Percentiles rank a stretch among this genome's conserved stretches.
phyloP scores from a whole-genome alignment of 2,797 vertebrate species.

The Phrynocephalus guinanensis region DNA sequence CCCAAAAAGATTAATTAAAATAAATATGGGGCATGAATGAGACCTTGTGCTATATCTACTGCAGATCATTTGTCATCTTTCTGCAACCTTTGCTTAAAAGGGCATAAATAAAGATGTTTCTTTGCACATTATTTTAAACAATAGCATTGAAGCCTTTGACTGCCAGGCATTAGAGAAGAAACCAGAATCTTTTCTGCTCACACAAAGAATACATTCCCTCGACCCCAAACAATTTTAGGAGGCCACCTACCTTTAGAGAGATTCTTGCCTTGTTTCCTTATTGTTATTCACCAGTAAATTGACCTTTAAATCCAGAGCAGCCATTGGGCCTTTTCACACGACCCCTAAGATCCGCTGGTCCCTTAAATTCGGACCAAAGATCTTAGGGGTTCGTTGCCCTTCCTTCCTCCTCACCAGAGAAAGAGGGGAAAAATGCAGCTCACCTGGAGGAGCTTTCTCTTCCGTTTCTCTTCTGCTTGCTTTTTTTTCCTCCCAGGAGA shows the following conservation, averaged over 20 bases:
- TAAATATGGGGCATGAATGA: not conserved
- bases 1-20: not conserved
- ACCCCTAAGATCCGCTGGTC: too few relatives aligned
- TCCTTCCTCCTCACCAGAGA: too few relatives aligned
- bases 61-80: conserved; percentile 2
- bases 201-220: not conserved
- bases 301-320: conserved; percentile 37
- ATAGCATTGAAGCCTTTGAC: conserved; percentile 25
- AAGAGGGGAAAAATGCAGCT: too few relatives aligned
- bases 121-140: not conserved
- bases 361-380: too few relatives aligned
- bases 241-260: not conserved
- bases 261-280: conserved; percentile 38
- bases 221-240: not conserved
- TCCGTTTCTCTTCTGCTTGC: too few relatives aligned
- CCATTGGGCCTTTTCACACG: too few relatives aligned
- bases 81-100: conserved; percentile 22
- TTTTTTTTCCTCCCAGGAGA: too few relatives aligned
- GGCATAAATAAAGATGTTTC: conserved; percentile 32
- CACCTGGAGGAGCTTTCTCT: too few relatives aligned
- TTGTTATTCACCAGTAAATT: conserved; percentile 41
- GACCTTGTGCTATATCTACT: not conserved
- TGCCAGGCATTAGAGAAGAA: not conserved
- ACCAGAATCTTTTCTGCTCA: not conserved
- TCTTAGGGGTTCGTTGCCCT: too few relatives aligned